Percentiles rank a stretch among this genome's conserved stretches.
phyloP scores from a whole-genome alignment of 2,113 vertebrate species.

The Leptocoma aspasia region DNA sequence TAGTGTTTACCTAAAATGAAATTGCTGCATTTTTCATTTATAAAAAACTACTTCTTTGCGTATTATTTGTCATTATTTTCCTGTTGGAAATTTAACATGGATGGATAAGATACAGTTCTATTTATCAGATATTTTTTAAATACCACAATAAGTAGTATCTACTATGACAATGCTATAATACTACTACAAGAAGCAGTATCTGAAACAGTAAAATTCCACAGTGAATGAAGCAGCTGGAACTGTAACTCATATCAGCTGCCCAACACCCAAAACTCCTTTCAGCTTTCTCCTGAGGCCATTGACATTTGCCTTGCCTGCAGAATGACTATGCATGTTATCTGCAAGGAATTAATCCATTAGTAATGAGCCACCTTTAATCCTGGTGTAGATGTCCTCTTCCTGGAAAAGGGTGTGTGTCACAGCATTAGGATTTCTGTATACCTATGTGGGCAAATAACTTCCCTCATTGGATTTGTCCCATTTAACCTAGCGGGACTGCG shows the following conservation, averaged over 20 bases:
- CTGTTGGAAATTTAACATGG: not conserved
- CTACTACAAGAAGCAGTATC: not conserved
- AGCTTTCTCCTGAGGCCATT: not conserved
- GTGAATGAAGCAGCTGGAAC: not conserved
- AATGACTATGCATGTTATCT: constrained; percentile 33
- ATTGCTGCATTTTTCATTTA: not conserved
- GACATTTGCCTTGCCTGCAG: not conserved
- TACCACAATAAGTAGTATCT: not conserved
- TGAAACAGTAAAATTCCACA: not conserved
- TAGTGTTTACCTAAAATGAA: not conserved
- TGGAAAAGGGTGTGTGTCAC: not conserved
- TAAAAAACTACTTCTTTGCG: not conserved
- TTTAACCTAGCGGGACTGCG: not conserved
- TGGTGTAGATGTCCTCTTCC: not conserved
- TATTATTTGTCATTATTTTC: not conserved
- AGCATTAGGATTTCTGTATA: not conserved
- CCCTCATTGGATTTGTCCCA: not conserved
- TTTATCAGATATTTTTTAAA: not conserved
- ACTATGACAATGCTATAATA: not conserved
- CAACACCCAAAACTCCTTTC: not conserved
- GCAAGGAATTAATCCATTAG: not conserved
- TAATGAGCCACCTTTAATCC: not conserved
- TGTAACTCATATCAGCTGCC: not conserved
- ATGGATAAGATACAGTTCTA: not conserved
- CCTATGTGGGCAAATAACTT: not conserved